Percentiles rank a stretch among this genome's conserved stretches.
Conservation (phyloP, 2,113 vertebrate species). For the Vidua chalybeata region DNA sequence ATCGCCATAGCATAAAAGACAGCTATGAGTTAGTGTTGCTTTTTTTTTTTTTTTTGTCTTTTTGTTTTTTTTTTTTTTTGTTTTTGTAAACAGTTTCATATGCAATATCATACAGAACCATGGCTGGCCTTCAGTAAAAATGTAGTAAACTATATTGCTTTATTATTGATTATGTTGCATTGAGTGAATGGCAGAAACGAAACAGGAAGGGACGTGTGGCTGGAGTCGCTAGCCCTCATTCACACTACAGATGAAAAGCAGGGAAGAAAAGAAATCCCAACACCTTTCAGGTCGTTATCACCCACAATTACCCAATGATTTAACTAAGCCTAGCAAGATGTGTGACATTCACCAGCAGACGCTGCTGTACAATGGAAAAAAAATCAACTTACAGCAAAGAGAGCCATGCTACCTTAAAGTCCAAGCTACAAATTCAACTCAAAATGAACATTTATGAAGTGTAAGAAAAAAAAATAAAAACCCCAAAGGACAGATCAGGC, state of each 20-base stretch:
- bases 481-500: conserved; percentile 67
- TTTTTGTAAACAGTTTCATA: conserved; percentile 85
- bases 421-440: conserved; percentile 90
- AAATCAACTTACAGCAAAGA: conserved; percentile 82
- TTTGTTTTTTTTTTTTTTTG: conserved; percentile 64
- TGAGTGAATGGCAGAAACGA: conserved; percentile 74
- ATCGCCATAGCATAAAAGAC: conserved; percentile 72
- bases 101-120: conserved; percentile 82
- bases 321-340: conserved; percentile 90
- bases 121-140: conserved; percentile 81
- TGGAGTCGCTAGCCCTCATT: conserved; percentile 78
- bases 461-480: conserved; percentile 15
- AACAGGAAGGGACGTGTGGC: conserved; percentile 71
- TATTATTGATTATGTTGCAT: conserved; percentile 75
- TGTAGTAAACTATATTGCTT: conserved; percentile 85
- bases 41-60: conserved; percentile 13
- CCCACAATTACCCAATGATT: conserved; percentile 86
- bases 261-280: conserved; percentile 70
- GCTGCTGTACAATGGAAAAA: conserved; percentile 83
- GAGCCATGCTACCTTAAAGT: conserved; percentile 99
- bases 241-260: conserved; percentile 72
- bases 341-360: conserved; percentile 90
- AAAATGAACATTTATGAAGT: conserved; percentile 74
- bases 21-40: conserved; percentile 77
- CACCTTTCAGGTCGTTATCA: conserved; percentile 94